Conservation (phyloP, 2,113 vertebrate species). For the Piprites chloris region DNA sequence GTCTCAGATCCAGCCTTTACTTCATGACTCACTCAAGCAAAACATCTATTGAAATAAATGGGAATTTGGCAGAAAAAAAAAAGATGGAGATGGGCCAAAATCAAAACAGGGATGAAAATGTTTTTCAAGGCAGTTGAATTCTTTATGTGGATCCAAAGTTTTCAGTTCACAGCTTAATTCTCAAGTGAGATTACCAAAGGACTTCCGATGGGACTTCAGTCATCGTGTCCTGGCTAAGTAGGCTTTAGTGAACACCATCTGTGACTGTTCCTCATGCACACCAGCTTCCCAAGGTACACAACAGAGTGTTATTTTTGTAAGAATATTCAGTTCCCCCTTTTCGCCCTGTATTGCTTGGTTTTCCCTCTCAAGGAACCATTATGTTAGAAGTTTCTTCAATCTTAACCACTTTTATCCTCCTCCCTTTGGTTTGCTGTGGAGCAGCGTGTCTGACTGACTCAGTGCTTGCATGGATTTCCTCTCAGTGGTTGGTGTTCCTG, state of each 20-base stretch:
- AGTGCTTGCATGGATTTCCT: not conserved
- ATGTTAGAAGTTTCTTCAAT: not conserved
- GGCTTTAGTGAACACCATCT: slow-evolving; percentile 38
- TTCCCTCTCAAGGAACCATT: not conserved
- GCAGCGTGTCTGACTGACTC: not conserved
- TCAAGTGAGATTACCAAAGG: not conserved
- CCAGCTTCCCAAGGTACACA: not conserved
- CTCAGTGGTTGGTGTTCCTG: not conserved
- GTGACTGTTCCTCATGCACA: not conserved
- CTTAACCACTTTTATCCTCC: not conserved
- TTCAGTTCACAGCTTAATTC: not conserved
- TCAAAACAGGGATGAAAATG: not conserved
- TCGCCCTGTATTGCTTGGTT: not conserved
- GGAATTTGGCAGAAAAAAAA: not conserved
- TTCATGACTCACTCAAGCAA: not conserved
- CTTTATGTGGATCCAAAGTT: not conserved
- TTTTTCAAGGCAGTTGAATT: not conserved
- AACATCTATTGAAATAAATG: not conserved
- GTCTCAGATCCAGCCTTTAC: not conserved
- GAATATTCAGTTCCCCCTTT: not conserved
- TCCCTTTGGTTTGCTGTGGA: not conserved
- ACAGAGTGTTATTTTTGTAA: not conserved
- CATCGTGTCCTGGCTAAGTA: not conserved
- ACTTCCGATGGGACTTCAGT: not conserved
- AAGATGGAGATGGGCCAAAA: not conserved